Base-by-base conservation (phyloP, 2,113 vertebrate genomes). In the Sebastes fasciatus region DNA sequence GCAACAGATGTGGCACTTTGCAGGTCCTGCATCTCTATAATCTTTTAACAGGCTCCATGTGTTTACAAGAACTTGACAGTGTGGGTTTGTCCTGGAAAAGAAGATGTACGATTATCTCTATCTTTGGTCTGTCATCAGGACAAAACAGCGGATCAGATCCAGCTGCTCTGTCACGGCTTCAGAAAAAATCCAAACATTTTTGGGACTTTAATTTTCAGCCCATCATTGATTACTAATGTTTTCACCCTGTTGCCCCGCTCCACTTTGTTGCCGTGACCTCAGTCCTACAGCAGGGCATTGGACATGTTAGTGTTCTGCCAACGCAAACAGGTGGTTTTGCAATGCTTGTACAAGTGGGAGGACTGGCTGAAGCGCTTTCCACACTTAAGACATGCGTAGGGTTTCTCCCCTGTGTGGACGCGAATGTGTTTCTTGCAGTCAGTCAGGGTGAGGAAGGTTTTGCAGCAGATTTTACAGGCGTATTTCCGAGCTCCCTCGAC, bases 341-440 rank as follows among this genome's bases (percentile, higher is more conserved):
- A 99, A 93, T 99, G 98, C 92, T 99, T 99, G 88, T 99, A 99
- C 17, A 99, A 93, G 92, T 99, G 98, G 83, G 98, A 99, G 40
- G 98, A 99, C 92, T 99, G 98, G 79, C 98, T 99, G 93, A 98
- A 99, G 65, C 98, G 96, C 84, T 99, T 99, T 74, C 98, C 98
- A 0, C 98, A 99, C 93, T 99, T 99, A n/a, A 99, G 96, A 88
- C 98, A 99, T 19, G 98, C 98, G 0, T 99, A 99, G 1, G 98
- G 98, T 67, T 99, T 99, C 81, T 99, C 98, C 3, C 98, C 98
- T 0, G 98, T 99, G 94, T 99, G 98, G 8, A 99, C 98, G 0
- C 98, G 95, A 91, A 99, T 99, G 94, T 99, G 98, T 86, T 99
- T 99, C 96, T 99, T 99, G 92, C 98, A 99, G 94, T 99, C 98